Evolutionary conservation across 2,113 vertebrate species (phyloP).

Genomic region (Tauraco erythrolophus): DNA sequence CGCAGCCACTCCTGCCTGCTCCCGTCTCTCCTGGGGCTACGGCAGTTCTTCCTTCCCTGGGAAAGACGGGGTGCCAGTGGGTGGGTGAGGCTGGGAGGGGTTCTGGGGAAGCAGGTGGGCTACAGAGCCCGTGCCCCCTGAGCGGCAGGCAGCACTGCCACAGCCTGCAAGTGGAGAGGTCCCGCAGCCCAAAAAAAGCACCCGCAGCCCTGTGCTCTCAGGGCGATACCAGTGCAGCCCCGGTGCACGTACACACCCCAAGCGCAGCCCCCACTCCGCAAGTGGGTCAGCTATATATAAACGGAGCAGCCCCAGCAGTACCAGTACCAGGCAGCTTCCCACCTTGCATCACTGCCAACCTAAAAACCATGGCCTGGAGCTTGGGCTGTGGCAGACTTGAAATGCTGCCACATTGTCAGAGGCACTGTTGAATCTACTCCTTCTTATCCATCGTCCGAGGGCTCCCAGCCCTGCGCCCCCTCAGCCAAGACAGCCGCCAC

Average conservation of each 20-base stretch:
- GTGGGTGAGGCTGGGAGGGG: background rate
- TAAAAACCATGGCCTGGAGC: constrained; percentile 36
- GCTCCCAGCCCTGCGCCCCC: background rate
- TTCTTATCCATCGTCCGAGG: accelerated
- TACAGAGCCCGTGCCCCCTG: background rate
- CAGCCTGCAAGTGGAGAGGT: background rate
- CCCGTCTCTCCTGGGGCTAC: background rate
- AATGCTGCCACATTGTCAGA: accelerated
- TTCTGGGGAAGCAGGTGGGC: background rate
- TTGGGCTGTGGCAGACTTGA: background rate
- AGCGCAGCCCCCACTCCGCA: background rate
- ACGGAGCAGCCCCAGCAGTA: background rate
- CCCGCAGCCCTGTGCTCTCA: background rate
- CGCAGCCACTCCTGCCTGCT: background rate
- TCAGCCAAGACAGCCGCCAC: accelerated
- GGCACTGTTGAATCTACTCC: background rate
- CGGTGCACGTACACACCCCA: accelerated
- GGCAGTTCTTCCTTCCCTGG: background rate
- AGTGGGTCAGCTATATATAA: constrained; percentile 61
- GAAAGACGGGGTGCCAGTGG: background rate
- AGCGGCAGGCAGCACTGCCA: too few relatives aligned
- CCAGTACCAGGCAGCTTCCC: background rate
- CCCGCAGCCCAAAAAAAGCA: background rate
- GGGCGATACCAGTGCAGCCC: background rate
- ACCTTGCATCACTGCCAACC: constrained; percentile 54